Evolutionary conservation across 2,888 invertebrate species (phyloP).

Genomic region (Nipponacmea schrenckii): DNA sequence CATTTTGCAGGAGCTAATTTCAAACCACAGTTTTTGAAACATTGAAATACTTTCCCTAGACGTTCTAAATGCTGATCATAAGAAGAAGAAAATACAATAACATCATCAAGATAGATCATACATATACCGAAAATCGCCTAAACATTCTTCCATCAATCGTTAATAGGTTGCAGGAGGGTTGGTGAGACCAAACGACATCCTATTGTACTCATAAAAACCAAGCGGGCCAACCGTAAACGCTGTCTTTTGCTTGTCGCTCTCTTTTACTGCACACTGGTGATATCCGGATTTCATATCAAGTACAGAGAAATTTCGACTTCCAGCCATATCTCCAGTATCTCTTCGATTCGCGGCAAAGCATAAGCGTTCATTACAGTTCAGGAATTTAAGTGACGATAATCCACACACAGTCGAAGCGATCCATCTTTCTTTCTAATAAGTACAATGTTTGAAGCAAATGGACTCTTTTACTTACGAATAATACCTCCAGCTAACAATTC

Average conservation of each 20-base stretch:
- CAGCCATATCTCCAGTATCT: slow-evolving; percentile 30
- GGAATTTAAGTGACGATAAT: slow-evolving; percentile 30
- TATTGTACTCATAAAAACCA: slow-evolving; percentile 31
- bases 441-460: slow-evolving; percentile 31
- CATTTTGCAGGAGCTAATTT: slow-evolving; percentile 29
- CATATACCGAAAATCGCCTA: slow-evolving; percentile 29
- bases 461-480: slow-evolving; percentile 28
- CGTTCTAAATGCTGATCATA: slow-evolving; percentile 28
- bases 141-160: slow-evolving; percentile 29
- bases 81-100: slow-evolving; percentile 30
- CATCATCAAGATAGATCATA: slow-evolving; percentile 34
- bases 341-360: slow-evolving; percentile 34
- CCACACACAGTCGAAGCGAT: slow-evolving; percentile 31
- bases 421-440: slow-evolving; percentile 30
- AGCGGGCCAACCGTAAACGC: slow-evolving; percentile 31
- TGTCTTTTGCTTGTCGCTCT: slow-evolving; percentile 28
- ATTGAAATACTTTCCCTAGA: slow-evolving; percentile 24
- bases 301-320: slow-evolving; percentile 23
- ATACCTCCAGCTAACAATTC: slow-evolving; percentile 31
- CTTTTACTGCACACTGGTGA: slow-evolving; percentile 30
- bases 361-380: slow-evolving; percentile 33
- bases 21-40: slow-evolving; percentile 19
- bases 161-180: slow-evolving; percentile 32
- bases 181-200: slow-evolving; percentile 30
- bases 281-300: slow-evolving; percentile 28